These are phyloP conservation scores for Calliopsis andreniformis DNA, from an alignment of 1,140 invertebrate genomes.

Conservation along the genomic window DNA sequence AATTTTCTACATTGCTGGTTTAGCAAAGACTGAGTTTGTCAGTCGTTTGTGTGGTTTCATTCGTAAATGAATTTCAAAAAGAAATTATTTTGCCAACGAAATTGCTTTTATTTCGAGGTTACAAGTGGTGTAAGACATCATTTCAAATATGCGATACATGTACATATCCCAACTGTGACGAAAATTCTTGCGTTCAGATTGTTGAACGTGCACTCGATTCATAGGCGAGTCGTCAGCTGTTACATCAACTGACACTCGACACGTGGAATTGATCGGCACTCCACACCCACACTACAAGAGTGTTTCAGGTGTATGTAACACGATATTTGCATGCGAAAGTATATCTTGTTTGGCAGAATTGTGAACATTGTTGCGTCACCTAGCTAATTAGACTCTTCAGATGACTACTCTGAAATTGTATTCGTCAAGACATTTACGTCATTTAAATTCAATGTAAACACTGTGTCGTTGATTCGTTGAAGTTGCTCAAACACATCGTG, in stretches of 20 bases:
- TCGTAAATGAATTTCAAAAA: no score
- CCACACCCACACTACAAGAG: slow-evolving; percentile 10
- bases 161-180: not conserved
- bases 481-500: not conserved
- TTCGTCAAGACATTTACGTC: slow-evolving; percentile 1
- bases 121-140: no score
- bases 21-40: not conserved
- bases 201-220: slow-evolving; percentile 1
- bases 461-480: not conserved
- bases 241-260: slow-evolving; percentile 29
- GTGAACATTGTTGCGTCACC: slow-evolving; percentile 17
- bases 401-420: slow-evolving; percentile 12
- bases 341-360: slow-evolving; percentile 46
- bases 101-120: no score
- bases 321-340: slow-evolving; percentile 34
- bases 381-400: slow-evolving; percentile 25
- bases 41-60: not conserved
- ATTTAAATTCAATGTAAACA: not conserved
- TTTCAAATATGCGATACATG: no score
- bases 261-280: slow-evolving; percentile 30
- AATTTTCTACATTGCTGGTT: not conserved
- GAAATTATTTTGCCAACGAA: no score
- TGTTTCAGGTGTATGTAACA: slow-evolving; percentile 4
- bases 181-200: slow-evolving; percentile 14
- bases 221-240: slow-evolving; percentile 20